Evolutionary conservation across 2,888 invertebrate genomes (phyloP).

Genomic region (Exephanes ischioxanthus): DNA sequence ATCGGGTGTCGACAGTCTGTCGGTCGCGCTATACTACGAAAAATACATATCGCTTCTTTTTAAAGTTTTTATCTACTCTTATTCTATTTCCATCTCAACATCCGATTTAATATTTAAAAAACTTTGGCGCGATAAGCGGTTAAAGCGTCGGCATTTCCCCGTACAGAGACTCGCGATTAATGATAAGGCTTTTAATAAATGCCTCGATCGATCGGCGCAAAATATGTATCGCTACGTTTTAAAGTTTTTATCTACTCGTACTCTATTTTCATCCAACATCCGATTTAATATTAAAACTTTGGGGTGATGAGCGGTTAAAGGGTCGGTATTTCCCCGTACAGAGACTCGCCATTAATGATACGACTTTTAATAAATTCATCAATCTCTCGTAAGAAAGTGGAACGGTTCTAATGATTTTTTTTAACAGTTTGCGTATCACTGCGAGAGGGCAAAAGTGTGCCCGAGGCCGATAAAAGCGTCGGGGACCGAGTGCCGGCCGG

Average conservation of each 20-base stretch:
- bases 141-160: no score
- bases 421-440: conserved; percentile 46
- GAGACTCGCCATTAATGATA: background rate
- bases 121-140: no score
- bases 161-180: no score
- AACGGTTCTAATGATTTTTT: conserved; percentile 6
- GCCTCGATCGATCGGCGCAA: background rate
- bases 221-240: background rate
- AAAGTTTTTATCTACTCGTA: background rate
- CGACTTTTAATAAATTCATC: conserved; percentile 24
- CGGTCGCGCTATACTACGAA: background rate
- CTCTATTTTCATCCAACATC: background rate
- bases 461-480: conserved; percentile 65
- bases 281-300: background rate
- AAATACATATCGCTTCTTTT: background rate
- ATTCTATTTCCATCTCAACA: background rate
- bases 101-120: background rate
- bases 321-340: background rate
- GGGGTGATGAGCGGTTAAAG: background rate
- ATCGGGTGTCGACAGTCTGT: conserved; percentile 16
- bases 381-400: background rate
- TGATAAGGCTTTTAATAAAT: conserved; percentile 2
- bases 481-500: conserved; percentile 72
- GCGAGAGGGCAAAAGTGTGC: conserved; percentile 25
- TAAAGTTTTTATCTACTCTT: background rate